Conservation (phyloP, 1,140 invertebrate genomes). For the Apis mellifera region Amel_HAv3.1 CM009938.2:9592501-9593000, state of each 20-base stretch:
- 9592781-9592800: too few species aligned
- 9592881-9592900: too few species aligned
- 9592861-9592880: too few species aligned
- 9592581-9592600: slow-evolving; percentile 39
- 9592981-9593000: slow-evolving; percentile 78
- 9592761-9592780: too few species aligned
- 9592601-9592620: slow-evolving; percentile 70
- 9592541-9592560: slow-evolving; percentile 47
- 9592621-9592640: slow-evolving; percentile 73
- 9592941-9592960: too few species aligned
- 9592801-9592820: too few species aligned
- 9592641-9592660: slow-evolving; percentile 77
- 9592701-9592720: slow-evolving; percentile 3
- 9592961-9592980: slow-evolving; percentile 6
- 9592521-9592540: slow-evolving; percentile 25
- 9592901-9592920: too few species aligned
- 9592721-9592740: neutral
- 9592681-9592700: slow-evolving; percentile 69
- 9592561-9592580: neutral
- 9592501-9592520: neutral
- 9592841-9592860: too few species aligned
- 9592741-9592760: too few species aligned
- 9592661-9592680: slow-evolving; percentile 60
- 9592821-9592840: too few species aligned
- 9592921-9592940: neutral